A percentile compares a stretch with the other conserved stretches of the same genome.
Conservation (phyloP, 2,888 invertebrate species). For the Elysia crispata region DNA sequence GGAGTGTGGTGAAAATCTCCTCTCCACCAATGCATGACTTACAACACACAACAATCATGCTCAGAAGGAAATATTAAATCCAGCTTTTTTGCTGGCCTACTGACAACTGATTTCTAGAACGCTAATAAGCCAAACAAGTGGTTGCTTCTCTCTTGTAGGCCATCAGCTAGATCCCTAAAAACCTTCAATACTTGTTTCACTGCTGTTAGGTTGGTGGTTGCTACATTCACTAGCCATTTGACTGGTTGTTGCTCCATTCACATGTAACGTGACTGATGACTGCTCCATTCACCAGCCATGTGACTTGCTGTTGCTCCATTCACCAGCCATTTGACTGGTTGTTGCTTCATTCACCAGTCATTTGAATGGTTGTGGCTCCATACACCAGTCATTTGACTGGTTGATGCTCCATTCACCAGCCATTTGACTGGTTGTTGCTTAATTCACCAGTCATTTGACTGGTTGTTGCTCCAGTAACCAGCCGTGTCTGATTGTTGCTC, state of each 20-base stretch:
- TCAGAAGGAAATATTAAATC: too few relatives aligned
- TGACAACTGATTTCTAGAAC: too few relatives aligned
- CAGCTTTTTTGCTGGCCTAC: too few relatives aligned
- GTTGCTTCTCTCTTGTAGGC: not conserved
- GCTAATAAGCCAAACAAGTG: too few relatives aligned
- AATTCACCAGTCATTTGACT: slow-evolving; percentile 27
- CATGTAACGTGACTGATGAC: slow-evolving; percentile 20
- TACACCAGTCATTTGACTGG: not conserved
- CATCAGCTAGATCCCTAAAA: not conserved
- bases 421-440: too few relatives aligned
- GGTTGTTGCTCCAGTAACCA: too few relatives aligned
- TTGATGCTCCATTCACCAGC: too few relatives aligned
- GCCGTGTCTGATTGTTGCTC: too few relatives aligned
- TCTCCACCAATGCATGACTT: too few relatives aligned
- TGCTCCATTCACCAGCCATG: not conserved
- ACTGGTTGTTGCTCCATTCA: slow-evolving; percentile 6
- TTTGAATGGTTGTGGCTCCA: not conserved
- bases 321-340: slow-evolving; percentile 19
- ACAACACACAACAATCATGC: too few relatives aligned
- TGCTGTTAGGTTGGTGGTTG: not conserved
- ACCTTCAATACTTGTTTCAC: not conserved
- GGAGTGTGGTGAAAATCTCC: too few relatives aligned
- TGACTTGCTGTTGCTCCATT: slow-evolving; percentile 15
- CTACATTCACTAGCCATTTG: slow-evolving; percentile 1
- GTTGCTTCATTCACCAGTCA: not conserved